phyloP scores from a whole-genome alignment of 2,797 vertebrate genomes.

The Crenuchus spilurus region DNA sequence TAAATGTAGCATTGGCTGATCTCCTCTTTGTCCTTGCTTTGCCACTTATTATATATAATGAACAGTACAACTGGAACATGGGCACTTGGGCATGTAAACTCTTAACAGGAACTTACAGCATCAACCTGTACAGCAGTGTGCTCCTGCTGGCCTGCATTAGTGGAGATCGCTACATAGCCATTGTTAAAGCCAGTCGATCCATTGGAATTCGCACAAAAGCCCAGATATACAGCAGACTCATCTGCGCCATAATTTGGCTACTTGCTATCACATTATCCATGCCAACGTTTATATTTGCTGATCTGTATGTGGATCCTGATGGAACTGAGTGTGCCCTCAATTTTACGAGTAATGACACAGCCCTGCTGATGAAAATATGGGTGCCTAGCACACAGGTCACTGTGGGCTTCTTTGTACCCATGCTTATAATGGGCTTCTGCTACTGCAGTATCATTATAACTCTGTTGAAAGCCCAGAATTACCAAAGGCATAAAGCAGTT shows the following conservation, averaged over 20 bases:
- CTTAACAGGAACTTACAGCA: constrained; percentile 79
- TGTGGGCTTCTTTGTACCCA: constrained; percentile 86
- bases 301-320: constrained; percentile 56
- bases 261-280: constrained; percentile 76
- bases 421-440: constrained; percentile 85
- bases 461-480: constrained; percentile 80
- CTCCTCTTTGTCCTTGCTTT: constrained; percentile 86
- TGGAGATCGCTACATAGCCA: constrained; percentile 87
- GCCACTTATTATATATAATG: constrained; percentile 84
- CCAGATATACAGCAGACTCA: constrained; percentile 69
- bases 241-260: constrained; percentile 83
- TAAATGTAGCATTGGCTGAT: constrained; percentile 89
- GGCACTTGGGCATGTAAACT: constrained; percentile 79
- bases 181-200: constrained; percentile 85
- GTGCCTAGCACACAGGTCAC: constrained; percentile 81
- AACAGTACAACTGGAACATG: constrained; percentile 82
- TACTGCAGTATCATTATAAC: constrained; percentile 81
- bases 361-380: constrained; percentile 77
- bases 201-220: constrained; percentile 77
- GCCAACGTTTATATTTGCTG: constrained; percentile 79
- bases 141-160: constrained; percentile 90
- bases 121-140: constrained; percentile 93
- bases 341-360: constrained; percentile 65
- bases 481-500: constrained; percentile 85
- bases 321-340: constrained; percentile 70